A percentile compares a stretch with the other conserved stretches of the same genome.
Conservation (phyloP, 2,888 invertebrate genomes). For the Parochlus steinenii region DNA sequence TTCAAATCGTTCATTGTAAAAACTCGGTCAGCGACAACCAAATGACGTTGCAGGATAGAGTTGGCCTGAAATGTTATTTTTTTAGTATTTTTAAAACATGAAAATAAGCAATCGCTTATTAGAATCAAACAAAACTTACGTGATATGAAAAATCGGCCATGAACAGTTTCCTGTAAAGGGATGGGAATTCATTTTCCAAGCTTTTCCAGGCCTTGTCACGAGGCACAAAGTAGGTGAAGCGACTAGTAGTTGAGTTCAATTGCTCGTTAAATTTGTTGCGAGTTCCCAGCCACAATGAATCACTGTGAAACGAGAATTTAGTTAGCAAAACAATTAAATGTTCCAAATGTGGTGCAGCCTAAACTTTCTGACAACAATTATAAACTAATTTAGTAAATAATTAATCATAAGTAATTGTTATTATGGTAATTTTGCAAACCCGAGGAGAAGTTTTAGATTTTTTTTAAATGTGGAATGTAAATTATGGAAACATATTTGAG, state of each 20-base stretch:
- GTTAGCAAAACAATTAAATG: no score
- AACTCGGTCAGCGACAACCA: constrained; percentile 61
- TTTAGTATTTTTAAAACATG: not conserved
- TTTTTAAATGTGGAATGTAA: no score
- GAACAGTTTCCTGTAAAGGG: constrained; percentile 69
- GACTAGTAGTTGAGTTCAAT: constrained; percentile 54
- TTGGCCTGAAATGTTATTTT: constrained; percentile 50
- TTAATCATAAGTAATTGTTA: no score
- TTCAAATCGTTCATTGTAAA: constrained; percentile 67
- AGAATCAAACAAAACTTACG: constrained; percentile 34
- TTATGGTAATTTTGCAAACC: no score
- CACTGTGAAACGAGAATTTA: constrained; percentile 36
- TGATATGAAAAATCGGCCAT: constrained; percentile 65
- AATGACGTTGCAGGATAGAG: constrained; percentile 73
- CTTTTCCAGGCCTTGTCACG: constrained; percentile 78
- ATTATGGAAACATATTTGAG: constrained; percentile 6
- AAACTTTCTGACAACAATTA: no score
- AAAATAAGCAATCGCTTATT: not conserved
- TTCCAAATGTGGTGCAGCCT: no score
- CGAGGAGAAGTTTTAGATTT: no score
- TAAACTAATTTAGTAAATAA: no score
- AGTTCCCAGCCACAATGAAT: constrained; percentile 58
- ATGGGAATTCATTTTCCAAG: constrained; percentile 56
- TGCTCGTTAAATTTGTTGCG: constrained; percentile 62
- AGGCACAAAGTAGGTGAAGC: constrained; percentile 85